Base-by-base conservation (phyloP, 2,797 vertebrate species). In the Malurus splendens region DNA sequence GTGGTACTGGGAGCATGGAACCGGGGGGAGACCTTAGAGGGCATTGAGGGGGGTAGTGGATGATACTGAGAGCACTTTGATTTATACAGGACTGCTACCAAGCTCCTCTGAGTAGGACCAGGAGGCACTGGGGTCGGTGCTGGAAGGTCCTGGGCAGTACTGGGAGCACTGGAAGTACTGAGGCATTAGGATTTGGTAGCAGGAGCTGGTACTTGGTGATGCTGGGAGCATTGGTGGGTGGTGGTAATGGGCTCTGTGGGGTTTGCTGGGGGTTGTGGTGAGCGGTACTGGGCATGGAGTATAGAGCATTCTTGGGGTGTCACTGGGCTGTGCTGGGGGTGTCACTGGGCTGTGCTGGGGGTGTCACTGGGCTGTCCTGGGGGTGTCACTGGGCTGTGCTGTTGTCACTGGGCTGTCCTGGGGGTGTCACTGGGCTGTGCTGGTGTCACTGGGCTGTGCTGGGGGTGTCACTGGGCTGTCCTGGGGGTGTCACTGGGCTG, bases 221-320 rank as follows among this genome's bases (percentile, higher is more conserved):
- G 11, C 28, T 23, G 36, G 22, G 15, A 23, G 11, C 16, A 36
- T 3, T 14, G 45, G 11, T 3, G 14, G 51, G 17, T 13, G 7
- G 20, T 10, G 15, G 23, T 7, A 14, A 11, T 28, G 18, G 41
- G 41, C 17, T 30, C 28, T 30, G 0, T 7, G 22, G 28, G 25
- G 20, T 2, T n/a, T 39, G 11, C 27, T 22, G 38, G 18, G 6
- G 22, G 9, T 12, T 6, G 7, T 14, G 14, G 16, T 23, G 39
- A 15, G 22, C 47, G 25, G 2, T 14, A 23, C 41, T 30, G 59
- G 36, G 42, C 42, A 7, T 2, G 1, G 6, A 1, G 5, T 9
- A 16, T 17, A 30, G 47, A n/a, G 20, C 62, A 14, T 52, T 12
- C 30, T 15, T 33, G 57, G 28, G 42, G 33, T 33, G 33, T 33